A percentile compares a stretch with the other conserved stretches of the same genome.
These are phyloP conservation scores for Mechanitis mazaeus DNA, from an alignment of 2,888 invertebrate species.

Conservation along the genomic window DNA sequence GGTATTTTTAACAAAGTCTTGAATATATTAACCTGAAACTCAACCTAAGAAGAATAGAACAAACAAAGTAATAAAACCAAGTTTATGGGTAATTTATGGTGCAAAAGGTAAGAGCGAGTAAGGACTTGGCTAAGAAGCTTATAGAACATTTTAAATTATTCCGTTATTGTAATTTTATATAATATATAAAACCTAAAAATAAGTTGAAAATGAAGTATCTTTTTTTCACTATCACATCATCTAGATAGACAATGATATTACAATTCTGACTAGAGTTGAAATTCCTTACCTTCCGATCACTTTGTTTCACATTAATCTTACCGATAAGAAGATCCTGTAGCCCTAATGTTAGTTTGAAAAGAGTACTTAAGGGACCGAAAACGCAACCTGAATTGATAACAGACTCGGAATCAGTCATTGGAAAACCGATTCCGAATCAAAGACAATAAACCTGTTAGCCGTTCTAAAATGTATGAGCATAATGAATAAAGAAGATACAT, in stretches of 20 bases:
- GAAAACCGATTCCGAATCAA: slow-evolving; percentile 12
- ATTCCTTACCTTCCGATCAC: slow-evolving; percentile 20
- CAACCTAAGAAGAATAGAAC: slow-evolving; percentile 16
- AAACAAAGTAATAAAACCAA: slow-evolving; percentile 26
- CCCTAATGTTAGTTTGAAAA: slow-evolving; percentile 32
- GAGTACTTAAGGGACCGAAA: slow-evolving; percentile 29
- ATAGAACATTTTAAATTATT: too few relatives aligned
- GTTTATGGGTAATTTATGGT: slow-evolving; percentile 33
- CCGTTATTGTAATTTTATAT: too few relatives aligned
- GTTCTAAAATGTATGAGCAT: not conserved
- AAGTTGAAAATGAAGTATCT: too few relatives aligned
- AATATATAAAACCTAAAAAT: too few relatives aligned
- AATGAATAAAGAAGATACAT: not conserved
- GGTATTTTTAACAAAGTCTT: not conserved
- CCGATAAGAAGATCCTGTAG: slow-evolving; percentile 23
- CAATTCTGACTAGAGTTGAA: not conserved
- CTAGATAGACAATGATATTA: too few relatives aligned
- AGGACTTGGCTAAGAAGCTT: too few relatives aligned
- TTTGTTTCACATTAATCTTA: slow-evolving; percentile 36
- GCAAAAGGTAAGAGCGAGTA: too few relatives aligned
- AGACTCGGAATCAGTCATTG: slow-evolving; percentile 5
- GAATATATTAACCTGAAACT: slow-evolving; percentile 2
- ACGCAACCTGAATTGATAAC: slow-evolving; percentile 22
- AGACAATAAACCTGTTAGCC: slow-evolving; percentile 23
- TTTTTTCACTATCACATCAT: too few relatives aligned